Percentiles rank a stretch among this genome's conserved stretches.
Conservation (phyloP, 1,140 invertebrate species). For the Meloidogyne chitwoodi region DNA sequence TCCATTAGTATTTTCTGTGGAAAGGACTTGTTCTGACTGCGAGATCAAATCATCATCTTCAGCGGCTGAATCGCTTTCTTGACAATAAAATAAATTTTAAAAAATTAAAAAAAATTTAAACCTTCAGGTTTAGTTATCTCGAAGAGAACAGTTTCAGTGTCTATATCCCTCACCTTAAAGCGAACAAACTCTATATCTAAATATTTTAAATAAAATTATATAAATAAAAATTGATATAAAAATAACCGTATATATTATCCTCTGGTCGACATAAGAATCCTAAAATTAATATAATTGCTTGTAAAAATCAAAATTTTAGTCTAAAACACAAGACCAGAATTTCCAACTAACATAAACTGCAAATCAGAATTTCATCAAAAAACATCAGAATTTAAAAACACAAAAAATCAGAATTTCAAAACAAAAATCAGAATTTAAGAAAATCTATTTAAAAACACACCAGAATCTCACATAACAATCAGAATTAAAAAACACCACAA, state of each 20-base stretch:
- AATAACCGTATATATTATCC: slow-evolving; percentile 78
- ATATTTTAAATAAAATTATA: background rate
- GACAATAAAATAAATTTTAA: background rate
- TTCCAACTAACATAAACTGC: too few species aligned
- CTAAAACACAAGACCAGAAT: background rate
- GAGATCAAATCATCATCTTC: too few species aligned
- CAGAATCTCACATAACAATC: too few species aligned
- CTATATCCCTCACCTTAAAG: slow-evolving; percentile 92
- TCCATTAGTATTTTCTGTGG: slow-evolving; percentile 10
- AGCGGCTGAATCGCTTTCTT: slow-evolving; percentile 15
- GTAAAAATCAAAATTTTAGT: background rate
- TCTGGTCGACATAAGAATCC: slow-evolving; percentile 87
- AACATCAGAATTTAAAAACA: too few species aligned
- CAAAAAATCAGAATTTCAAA: too few species aligned
- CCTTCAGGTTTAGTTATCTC: slow-evolving; percentile 84
- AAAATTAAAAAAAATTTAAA: slow-evolving; percentile 11
- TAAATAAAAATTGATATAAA: background rate
- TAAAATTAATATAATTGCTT: slow-evolving; percentile 55
- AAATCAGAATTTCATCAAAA: too few species aligned
- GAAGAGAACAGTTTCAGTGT: slow-evolving; percentile 84
- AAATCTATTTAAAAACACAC: too few species aligned
- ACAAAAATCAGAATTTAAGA: too few species aligned
- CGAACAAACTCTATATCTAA: slow-evolving; percentile 87
- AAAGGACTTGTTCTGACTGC: too few species aligned
- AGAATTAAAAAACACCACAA: too few species aligned